phyloP scores from a whole-genome alignment of 92 coral and sea anemone species.

The Epizoanthus rinbou region DNA sequence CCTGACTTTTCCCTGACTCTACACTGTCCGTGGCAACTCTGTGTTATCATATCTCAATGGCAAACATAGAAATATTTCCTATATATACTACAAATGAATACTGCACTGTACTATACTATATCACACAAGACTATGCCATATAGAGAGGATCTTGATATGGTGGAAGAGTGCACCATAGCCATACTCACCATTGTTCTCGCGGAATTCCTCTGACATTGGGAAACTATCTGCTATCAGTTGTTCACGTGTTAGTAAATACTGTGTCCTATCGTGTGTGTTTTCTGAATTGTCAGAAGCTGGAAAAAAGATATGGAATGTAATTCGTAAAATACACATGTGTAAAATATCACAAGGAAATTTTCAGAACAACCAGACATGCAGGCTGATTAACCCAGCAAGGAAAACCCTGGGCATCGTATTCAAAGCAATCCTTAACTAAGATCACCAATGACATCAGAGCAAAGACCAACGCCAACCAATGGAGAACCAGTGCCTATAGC shows the following conservation, averaged over 20 bases:
- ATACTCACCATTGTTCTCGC: neutral
- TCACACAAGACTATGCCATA: neutral
- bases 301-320: neutral
- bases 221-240: constrained; percentile 32
- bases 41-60: too few relatives aligned
- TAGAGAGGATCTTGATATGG: neutral
- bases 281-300: neutral
- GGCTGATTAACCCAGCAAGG: too few relatives aligned
- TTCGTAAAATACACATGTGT: neutral
- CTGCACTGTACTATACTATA: neutral
- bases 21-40: too few relatives aligned
- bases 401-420: too few relatives aligned
- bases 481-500: too few relatives aligned
- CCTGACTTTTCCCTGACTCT: too few relatives aligned
- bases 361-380: too few relatives aligned
- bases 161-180: neutral
- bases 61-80: neutral
- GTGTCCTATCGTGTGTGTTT: neutral
- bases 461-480: too few relatives aligned
- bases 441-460: too few relatives aligned
- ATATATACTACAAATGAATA: too few relatives aligned
- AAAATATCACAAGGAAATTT: too few relatives aligned
- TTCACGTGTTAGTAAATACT: constrained; percentile 21
- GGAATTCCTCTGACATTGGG: neutral
- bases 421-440: too few relatives aligned